These are phyloP conservation scores for Meloe dianella DNA, from an alignment of 2,888 invertebrate genomes.

Conservation along the genomic window DNA sequence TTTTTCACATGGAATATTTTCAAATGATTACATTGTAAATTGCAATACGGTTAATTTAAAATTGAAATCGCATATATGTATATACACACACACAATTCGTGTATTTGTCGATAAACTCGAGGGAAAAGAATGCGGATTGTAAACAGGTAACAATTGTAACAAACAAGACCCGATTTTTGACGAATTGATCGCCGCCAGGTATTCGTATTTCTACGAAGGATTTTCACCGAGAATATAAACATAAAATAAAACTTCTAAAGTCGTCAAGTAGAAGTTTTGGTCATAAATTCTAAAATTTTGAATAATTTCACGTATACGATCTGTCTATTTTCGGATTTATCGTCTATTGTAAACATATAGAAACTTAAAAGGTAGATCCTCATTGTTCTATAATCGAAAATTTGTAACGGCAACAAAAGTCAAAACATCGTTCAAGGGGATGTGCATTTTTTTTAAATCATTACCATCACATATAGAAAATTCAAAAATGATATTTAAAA, in stretches of 20 bases:
- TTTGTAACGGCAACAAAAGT: background rate
- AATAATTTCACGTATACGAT: background rate
- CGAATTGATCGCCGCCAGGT: background rate
- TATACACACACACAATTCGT: background rate
- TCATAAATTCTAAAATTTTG: background rate
- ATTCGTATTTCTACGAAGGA: background rate
- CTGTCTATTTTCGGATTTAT: conserved; percentile 1
- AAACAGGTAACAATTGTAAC: background rate
- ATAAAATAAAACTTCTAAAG: background rate
- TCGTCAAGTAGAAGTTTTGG: background rate
- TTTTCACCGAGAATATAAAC: background rate
- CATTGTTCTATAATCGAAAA: background rate
- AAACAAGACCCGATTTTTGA: conserved; percentile 6
- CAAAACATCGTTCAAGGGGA: background rate
- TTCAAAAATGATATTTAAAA: conserved; percentile 47
- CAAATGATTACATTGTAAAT: background rate
- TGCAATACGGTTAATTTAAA: conserved; percentile 3
- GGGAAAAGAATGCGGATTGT: background rate
- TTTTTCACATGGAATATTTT: background rate
- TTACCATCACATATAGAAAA: conserved; percentile 24
- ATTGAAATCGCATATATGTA: conserved; percentile 7
- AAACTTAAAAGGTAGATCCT: background rate
- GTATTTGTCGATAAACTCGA: background rate
- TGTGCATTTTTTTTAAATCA: background rate
- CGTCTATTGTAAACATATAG: background rate